These are phyloP conservation scores for Aleiodes testaceus DNA, from an alignment of 2,888 invertebrate genomes.

Conservation along the genomic window DNA sequence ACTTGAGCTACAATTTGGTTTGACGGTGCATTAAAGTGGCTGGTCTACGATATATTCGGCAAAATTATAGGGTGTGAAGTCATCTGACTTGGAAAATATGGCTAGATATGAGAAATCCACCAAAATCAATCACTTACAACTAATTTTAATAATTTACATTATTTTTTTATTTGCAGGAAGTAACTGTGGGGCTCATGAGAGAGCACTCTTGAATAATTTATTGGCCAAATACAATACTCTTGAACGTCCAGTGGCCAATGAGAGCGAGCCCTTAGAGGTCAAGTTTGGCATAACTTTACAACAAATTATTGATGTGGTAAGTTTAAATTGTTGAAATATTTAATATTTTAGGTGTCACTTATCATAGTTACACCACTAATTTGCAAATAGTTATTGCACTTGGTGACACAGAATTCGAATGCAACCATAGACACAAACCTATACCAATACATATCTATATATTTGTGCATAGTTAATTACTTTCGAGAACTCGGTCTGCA, in stretches of 20 bases:
- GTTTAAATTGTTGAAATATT: slow-evolving; percentile 69
- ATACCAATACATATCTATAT: too few species aligned
- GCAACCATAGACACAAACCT: not conserved
- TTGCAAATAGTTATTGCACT: slow-evolving; percentile 1
- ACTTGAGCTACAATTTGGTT: slow-evolving; percentile 47
- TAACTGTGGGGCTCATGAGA: slow-evolving; percentile 92
- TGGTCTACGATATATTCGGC: slow-evolving; percentile 12
- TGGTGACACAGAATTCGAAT: not conserved
- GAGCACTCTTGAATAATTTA: slow-evolving; percentile 87
- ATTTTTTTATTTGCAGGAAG: slow-evolving; percentile 79
- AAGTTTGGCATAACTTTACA: slow-evolving; percentile 93
- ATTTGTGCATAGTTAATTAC: too few species aligned
- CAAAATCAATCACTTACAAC: not conserved
- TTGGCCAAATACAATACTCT: slow-evolving; percentile 89
- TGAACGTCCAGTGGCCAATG: slow-evolving; percentile 93
- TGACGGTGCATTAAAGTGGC: slow-evolving; percentile 45
- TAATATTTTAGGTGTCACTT: not conserved
- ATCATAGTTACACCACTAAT: not conserved
- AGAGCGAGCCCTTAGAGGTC: slow-evolving; percentile 92
- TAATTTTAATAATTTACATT: slow-evolving; percentile 31
- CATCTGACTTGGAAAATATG: not conserved
- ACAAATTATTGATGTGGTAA: slow-evolving; percentile 96
- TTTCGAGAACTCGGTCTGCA: too few species aligned
- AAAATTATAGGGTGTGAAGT: slow-evolving; percentile 16
- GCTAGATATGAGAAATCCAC: not conserved